phyloP scores from a whole-genome alignment of 2,888 invertebrate species.

The Pheosia tremula region DNA sequence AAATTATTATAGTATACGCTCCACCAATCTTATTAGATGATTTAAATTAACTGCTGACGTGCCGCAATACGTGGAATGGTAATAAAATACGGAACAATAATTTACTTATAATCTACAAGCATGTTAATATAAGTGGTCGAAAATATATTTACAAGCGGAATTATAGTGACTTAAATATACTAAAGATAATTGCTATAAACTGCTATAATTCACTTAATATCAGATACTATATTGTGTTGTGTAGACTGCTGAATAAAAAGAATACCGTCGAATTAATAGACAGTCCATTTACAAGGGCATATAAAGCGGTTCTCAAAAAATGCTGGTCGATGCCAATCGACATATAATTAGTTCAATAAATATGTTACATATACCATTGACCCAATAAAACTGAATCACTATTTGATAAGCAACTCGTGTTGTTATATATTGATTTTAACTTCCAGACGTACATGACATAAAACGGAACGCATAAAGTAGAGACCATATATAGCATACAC shows the following conservation, averaged over 20 bases:
- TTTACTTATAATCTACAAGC: too few species aligned
- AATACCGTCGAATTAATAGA: too few species aligned
- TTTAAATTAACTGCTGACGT: background rate
- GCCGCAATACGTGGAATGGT: background rate
- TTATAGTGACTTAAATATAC: too few species aligned
- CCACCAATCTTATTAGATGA: constrained; percentile 3
- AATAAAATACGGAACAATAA: background rate
- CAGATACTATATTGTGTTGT: too few species aligned
- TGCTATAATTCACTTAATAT: too few species aligned
- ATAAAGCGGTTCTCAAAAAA: too few species aligned
- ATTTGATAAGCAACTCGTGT: background rate
- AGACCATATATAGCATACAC: background rate
- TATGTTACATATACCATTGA: background rate
- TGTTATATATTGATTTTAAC: background rate
- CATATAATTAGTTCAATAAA: background rate
- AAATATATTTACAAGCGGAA: too few species aligned
- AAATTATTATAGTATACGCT: background rate
- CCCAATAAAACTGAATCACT: background rate
- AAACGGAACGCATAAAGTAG: background rate
- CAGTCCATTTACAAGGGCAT: too few species aligned
- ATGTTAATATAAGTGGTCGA: too few species aligned
- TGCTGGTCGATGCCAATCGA: background rate
- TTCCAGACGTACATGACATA: background rate
- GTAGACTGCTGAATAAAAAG: too few species aligned
- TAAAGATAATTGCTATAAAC: too few species aligned